Evolutionary conservation across 2,888 invertebrate genomes (phyloP).

Genomic region (Drosophila paramelanica): DNA sequence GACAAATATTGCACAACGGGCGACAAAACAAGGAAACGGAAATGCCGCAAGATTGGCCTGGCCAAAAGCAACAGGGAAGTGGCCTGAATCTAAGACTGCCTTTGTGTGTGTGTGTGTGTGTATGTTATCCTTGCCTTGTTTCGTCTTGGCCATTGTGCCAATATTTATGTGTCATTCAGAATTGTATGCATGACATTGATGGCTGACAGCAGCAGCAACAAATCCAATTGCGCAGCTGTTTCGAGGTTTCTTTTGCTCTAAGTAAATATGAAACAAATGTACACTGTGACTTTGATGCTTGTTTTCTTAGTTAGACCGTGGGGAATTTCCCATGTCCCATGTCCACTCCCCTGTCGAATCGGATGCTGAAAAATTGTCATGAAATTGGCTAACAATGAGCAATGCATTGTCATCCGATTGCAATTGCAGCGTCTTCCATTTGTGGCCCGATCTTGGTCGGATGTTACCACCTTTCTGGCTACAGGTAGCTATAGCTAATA

Average conservation of each 20-base stretch:
- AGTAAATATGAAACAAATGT: constrained; percentile 79
- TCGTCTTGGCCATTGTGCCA: constrained; percentile 62
- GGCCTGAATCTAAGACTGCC: constrained; percentile 26
- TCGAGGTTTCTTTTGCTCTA: constrained; percentile 48
- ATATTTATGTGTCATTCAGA: constrained; percentile 77
- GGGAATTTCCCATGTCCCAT: constrained; percentile 38
- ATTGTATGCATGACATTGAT: constrained; percentile 80
- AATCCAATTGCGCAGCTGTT: constrained; percentile 80
- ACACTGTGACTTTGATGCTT: constrained; percentile 63
- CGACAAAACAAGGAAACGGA: constrained; percentile 75
- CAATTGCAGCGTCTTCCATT: constrained; percentile 18
- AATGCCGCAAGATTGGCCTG: constrained; percentile 76
- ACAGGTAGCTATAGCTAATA: constrained; percentile 58
- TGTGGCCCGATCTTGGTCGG: constrained; percentile 39
- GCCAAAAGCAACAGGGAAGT: constrained; percentile 40
- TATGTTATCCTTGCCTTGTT: constrained; percentile 64
- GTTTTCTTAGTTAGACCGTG: constrained; percentile 25
- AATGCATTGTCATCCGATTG: constrained; percentile 59
- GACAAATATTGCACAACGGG: constrained; percentile 70
- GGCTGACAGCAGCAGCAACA: constrained; percentile 56
- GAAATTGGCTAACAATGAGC: constrained; percentile 79
- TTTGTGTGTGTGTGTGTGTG: neutral
- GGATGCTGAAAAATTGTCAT: constrained; percentile 78
- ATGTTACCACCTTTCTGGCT: constrained; percentile 44
- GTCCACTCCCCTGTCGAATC: constrained; percentile 39